These are phyloP conservation scores for Cheilosia soror DNA, from an alignment of 2,888 invertebrate species.

Conservation along the genomic window DNA sequence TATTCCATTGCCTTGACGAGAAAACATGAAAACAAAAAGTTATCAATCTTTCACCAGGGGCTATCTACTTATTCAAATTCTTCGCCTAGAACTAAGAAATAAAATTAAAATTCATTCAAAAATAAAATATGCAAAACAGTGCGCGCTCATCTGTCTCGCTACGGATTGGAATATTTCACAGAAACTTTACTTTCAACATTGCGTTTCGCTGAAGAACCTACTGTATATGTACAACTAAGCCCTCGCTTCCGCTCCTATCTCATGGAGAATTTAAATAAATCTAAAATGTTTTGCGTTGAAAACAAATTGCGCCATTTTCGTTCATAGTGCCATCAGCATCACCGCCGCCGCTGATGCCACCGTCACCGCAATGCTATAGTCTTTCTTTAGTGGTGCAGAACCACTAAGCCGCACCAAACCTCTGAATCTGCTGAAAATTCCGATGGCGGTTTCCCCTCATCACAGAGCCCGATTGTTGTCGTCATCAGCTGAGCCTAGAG, in stretches of 20 bases:
- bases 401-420: slow-evolving; percentile 47
- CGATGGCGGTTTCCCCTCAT: slow-evolving; percentile 45
- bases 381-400: neutral
- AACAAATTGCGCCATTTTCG: slow-evolving; percentile 62
- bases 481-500: slow-evolving; percentile 49
- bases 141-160: slow-evolving; percentile 44
- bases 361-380: neutral
- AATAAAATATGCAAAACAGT: slow-evolving; percentile 68
- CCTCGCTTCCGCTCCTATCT: slow-evolving; percentile 22
- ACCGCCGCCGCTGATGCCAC: too few relatives aligned
- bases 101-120: slow-evolving; percentile 61
- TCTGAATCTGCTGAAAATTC: slow-evolving; percentile 53
- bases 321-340: neutral
- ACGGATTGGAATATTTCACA: neutral
- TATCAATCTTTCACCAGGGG: slow-evolving; percentile 61
- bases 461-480: slow-evolving; percentile 44
- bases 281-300: slow-evolving; percentile 64
- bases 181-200: slow-evolving; percentile 12
- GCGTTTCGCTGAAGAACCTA: neutral
- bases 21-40: slow-evolving; percentile 31
- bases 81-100: slow-evolving; percentile 15
- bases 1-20: neutral
- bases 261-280: slow-evolving; percentile 62
- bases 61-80: slow-evolving; percentile 61
- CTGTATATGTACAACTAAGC: neutral